Percentiles rank a stretch among this genome's conserved stretches.
Evolutionary conservation across 2,888 invertebrate genomes (phyloP).

Genomic region (Ashinkailepas kermadecensis): DNA sequence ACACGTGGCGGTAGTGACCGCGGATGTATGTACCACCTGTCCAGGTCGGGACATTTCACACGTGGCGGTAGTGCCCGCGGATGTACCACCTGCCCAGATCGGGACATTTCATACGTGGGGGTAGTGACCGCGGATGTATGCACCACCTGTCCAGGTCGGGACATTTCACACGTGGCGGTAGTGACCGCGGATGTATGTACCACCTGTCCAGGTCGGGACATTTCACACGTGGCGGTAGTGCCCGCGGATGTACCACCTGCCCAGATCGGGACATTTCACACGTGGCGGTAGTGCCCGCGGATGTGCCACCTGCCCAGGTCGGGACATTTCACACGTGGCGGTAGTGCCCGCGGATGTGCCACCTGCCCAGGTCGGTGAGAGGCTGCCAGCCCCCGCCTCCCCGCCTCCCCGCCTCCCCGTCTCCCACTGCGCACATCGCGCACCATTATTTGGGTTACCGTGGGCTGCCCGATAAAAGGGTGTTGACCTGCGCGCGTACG

Average conservation of each 20-base stretch:
- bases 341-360: no score
- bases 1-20: no score
- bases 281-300: no score
- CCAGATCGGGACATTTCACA: not conserved
- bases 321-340: no score
- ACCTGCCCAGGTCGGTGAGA: not conserved
- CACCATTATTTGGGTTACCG: constrained; percentile 5
- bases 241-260: no score
- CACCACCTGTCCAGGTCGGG: not conserved
- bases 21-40: no score
- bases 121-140: no score
- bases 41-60: not conserved
- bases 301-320: no score
- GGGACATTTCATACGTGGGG: not conserved
- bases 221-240: no score
- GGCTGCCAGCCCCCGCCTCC: not conserved
- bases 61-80: no score
- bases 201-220: not conserved
- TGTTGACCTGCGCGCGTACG: constrained; percentile 7
- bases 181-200: no score
- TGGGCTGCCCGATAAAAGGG: not conserved
- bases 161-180: no score
- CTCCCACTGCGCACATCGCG: not conserved
- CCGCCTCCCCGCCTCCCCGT: not conserved
- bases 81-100: not conserved